Evolutionary conservation across 1,140 invertebrate genomes (phyloP).

Genomic region (Uloborus diversus): DNA sequence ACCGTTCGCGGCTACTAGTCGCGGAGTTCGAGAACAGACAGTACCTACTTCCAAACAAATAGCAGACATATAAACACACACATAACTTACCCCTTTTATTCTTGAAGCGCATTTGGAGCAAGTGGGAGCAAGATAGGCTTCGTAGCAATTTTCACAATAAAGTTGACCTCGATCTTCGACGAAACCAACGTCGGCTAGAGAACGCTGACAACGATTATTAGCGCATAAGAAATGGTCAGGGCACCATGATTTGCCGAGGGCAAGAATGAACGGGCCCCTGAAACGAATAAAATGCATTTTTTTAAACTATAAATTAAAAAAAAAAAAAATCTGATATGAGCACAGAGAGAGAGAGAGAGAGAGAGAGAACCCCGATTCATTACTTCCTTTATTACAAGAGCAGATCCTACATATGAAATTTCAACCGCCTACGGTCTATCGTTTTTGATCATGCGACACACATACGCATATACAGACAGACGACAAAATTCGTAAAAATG

Average conservation of each 20-base stretch:
- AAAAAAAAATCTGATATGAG: not conserved
- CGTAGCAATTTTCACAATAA: constrained; percentile 98
- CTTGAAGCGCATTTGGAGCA: constrained; percentile 93
- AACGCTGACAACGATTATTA: constrained; percentile 86
- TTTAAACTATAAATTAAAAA: not conserved
- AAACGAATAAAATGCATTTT: constrained; percentile 22
- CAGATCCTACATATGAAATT: no score
- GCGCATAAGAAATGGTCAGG: constrained; percentile 97
- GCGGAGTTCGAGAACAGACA: no score
- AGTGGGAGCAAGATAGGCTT: constrained; percentile 91
- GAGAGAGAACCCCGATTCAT: no score
- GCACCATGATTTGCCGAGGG: constrained; percentile 97
- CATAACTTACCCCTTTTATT: constrained; percentile 82
- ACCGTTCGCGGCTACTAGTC: no score
- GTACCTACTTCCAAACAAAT: no score
- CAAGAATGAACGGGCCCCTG: constrained; percentile 97
- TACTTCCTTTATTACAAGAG: no score
- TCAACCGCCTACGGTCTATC: no score
- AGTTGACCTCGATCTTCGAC: constrained; percentile 93
- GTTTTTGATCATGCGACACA: no score
- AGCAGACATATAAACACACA: no score
- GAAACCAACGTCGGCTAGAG: constrained; percentile 95
- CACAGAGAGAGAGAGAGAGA: no score
- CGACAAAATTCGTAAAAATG: no score
- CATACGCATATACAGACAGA: no score